Evolutionary conservation across 2,797 vertebrate genomes (phyloP).

Genomic region (Xenentodon cancila): DNA sequence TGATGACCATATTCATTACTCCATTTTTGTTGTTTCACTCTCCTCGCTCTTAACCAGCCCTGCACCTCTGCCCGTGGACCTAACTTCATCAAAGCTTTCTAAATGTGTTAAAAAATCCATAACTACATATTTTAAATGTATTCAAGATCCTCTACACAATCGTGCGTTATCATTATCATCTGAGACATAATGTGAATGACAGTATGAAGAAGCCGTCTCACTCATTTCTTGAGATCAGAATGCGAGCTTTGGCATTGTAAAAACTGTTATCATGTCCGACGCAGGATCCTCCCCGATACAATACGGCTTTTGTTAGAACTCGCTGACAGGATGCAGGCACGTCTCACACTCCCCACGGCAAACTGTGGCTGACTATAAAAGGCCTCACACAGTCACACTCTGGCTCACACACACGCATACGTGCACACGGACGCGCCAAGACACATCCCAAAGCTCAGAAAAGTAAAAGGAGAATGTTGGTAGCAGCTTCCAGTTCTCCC

Average conservation of each 20-base stretch:
- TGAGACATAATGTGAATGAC: slow-evolving; percentile 46
- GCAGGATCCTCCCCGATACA: slow-evolving; percentile 51
- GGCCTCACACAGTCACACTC: slow-evolving; percentile 31
- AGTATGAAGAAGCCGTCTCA: slow-evolving; percentile 33
- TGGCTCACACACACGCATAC: neutral
- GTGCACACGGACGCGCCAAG: neutral
- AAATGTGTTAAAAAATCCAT: too few species aligned
- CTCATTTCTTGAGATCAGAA: slow-evolving; percentile 47
- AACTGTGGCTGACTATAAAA: slow-evolving; percentile 27
- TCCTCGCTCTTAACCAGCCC: too few species aligned
- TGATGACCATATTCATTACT: too few species aligned
- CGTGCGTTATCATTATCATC: slow-evolving; percentile 44
- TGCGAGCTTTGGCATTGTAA: slow-evolving; percentile 38
- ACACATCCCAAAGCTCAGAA: slow-evolving; percentile 44
- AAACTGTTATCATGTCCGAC: slow-evolving; percentile 51
- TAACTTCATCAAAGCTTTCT: too few species aligned
- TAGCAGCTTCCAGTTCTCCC: slow-evolving; percentile 23
- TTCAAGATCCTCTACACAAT: slow-evolving; percentile 15
- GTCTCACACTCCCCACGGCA: slow-evolving; percentile 46
- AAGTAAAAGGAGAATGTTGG: slow-evolving; percentile 55
- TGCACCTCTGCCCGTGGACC: too few species aligned
- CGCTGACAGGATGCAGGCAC: slow-evolving; percentile 35
- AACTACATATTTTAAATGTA: neutral
- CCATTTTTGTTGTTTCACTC: too few species aligned
- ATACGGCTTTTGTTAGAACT: slow-evolving; percentile 60